phyloP scores from a whole-genome alignment of 1,140 invertebrate species.

The Drosophila melanica region DNA sequence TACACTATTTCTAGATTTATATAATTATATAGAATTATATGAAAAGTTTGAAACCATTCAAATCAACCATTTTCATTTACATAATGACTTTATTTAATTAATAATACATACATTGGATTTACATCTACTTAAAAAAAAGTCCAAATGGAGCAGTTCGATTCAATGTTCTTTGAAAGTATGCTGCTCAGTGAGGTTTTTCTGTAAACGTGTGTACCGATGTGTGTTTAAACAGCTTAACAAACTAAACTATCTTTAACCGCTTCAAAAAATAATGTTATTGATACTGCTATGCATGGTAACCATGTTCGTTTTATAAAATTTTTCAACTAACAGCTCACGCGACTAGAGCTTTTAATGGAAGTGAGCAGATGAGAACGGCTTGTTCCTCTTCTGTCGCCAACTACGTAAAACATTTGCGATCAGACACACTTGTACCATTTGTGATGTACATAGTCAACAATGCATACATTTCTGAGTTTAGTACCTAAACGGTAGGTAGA shows the following conservation, averaged over 20 bases:
- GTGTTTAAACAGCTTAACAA: conserved; percentile 6
- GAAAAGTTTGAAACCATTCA: neutral
- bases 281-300: too few relatives aligned
- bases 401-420: conserved; percentile 3
- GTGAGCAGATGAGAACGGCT: neutral
- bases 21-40: too few relatives aligned
- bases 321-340: conserved; percentile 23
- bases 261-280: conserved; percentile 4
- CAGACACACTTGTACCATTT: neutral
- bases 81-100: conserved; percentile 30
- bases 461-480: neutral
- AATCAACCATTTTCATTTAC: conserved; percentile 4
- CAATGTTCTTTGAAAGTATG: neutral
- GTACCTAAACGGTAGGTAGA: neutral
- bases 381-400: neutral
- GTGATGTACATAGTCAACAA: neutral
- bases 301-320: neutral
- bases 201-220: neutral
- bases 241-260: neutral
- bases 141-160: conserved; percentile 18
- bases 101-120: conserved; percentile 43
- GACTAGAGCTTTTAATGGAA: conserved; percentile 28
- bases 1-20: too few relatives aligned
- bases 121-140: conserved; percentile 27
- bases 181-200: neutral